phyloP scores from a whole-genome alignment of 2,113 vertebrate genomes.

The Pituophis catenifer region DNA sequence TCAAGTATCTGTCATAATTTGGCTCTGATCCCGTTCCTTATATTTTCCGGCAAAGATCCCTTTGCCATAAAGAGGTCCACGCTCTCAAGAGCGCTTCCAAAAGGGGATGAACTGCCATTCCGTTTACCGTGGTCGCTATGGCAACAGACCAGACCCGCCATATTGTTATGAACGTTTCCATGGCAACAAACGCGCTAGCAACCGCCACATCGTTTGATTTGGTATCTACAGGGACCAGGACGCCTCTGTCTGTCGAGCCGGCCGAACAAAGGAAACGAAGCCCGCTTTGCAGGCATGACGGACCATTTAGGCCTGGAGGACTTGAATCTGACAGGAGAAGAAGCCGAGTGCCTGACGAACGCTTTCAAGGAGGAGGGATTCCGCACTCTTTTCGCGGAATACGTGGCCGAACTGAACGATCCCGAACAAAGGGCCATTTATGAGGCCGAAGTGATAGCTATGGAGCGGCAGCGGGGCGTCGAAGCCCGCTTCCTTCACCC shows the following conservation, averaged over 20 bases:
- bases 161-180: slow-evolving; percentile 24
- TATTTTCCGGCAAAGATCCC: neutral
- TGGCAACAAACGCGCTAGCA: neutral
- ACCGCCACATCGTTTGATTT: slow-evolving; percentile 31
- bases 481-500: slow-evolving; percentile 83
- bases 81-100: neutral
- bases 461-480: slow-evolving; percentile 85
- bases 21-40: neutral
- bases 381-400: slow-evolving; percentile 76
- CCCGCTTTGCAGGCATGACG: neutral
- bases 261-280: neutral
- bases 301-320: slow-evolving; percentile 66
- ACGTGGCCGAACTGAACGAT: slow-evolving; percentile 78
- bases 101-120: neutral
- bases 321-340: slow-evolving; percentile 80
- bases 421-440: slow-evolving; percentile 80
- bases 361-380: slow-evolving; percentile 86
- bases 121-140: neutral
- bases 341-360: slow-evolving; percentile 69
- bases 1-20: neutral
- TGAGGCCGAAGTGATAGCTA: slow-evolving; percentile 80
- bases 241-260: neutral
- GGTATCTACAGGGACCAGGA: rapidly evolving
- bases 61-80: neutral
- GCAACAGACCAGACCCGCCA: neutral